Base-by-base conservation (phyloP, 2,888 invertebrate species). In the Portevinia maculata region DNA sequence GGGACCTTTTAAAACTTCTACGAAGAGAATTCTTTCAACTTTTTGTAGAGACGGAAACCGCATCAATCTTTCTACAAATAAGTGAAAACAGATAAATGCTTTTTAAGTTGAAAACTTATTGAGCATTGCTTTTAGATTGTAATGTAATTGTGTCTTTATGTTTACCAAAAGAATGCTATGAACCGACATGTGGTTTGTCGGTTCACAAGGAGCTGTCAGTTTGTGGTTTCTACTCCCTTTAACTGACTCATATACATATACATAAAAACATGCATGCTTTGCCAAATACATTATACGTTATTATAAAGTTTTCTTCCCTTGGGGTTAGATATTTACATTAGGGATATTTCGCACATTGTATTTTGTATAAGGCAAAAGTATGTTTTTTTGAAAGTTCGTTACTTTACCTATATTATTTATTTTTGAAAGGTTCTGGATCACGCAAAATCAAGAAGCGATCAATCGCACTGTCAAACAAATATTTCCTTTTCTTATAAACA, bases 61-160 rank as follows among this genome's bases (percentile, higher is more conserved):
- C 79, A 79, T 34, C 5, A 55, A 67, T 48, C 55, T 62, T 41
- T 34, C 15, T 48, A 62, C 74, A 74, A 67, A 62, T 53, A 67
- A 79, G 32, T 46, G 69, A 52, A 28, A 75, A 81, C 79, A 81
- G 79, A 75, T 46, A 81, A 75, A 81, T 81, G 79, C 79, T 81
- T 81, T 81, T 75, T 64, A 64, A 75, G 75, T 34, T 62, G 34
- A 15, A 69, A 78, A 64, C 69, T 81, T 79, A 69, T 13, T 75
- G 69, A 79, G 60, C 67, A 79, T 70, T 67, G 60, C 67, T 74
- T 62, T 74, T 74, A 50, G 60, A 60, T 67, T 55, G 44, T 46
- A 60, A 60, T 41, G 59, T 67, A 67, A 74, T 60, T 65, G 67
- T 34, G 41, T 60, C 41, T 48, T 44, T 60, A 24, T 21, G 44